Evolutionary conservation across 2,797 vertebrate genomes (phyloP).

Genomic region (Rhabdomys pumilio): DNA sequence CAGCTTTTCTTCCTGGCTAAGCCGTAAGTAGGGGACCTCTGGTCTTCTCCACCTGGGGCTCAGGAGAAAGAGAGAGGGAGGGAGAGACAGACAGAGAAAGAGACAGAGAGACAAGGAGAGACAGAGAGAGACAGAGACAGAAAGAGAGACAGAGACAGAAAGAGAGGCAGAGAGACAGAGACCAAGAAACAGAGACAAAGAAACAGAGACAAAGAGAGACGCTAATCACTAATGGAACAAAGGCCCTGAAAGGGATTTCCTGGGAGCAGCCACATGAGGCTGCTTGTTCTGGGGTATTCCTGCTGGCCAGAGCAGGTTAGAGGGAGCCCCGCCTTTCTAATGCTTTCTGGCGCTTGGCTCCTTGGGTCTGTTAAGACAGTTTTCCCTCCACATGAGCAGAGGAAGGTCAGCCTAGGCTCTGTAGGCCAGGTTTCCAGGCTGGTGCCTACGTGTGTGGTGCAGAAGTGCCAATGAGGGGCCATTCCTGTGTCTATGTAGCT

Average conservation of each 20-base stretch:
- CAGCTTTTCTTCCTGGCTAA: neutral
- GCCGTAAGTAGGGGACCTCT: slow-evolving; percentile 29
- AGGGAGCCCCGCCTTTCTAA: neutral
- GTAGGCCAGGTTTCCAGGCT: neutral
- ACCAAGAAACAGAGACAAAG: neutral
- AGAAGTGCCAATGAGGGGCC: neutral
- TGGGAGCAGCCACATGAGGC: neutral
- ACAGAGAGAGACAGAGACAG: neutral
- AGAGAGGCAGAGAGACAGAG: neutral
- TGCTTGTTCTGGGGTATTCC: no score
- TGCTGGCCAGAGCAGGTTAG: neutral
- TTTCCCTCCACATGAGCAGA: neutral
- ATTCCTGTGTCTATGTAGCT: neutral
- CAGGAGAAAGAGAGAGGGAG: neutral
- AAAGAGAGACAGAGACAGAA: neutral
- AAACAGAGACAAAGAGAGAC: neutral
- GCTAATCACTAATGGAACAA: neutral
- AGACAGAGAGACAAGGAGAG: neutral
- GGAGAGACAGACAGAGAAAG: neutral
- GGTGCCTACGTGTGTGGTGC: neutral
- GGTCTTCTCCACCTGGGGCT: neutral
- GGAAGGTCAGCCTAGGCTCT: neutral
- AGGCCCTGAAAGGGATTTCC: neutral
- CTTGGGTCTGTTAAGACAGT: neutral
- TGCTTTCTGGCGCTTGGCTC: no score